Evolutionary conservation across 1,140 invertebrate species (phyloP).

Genomic region (Liolophura sinensis): DNA sequence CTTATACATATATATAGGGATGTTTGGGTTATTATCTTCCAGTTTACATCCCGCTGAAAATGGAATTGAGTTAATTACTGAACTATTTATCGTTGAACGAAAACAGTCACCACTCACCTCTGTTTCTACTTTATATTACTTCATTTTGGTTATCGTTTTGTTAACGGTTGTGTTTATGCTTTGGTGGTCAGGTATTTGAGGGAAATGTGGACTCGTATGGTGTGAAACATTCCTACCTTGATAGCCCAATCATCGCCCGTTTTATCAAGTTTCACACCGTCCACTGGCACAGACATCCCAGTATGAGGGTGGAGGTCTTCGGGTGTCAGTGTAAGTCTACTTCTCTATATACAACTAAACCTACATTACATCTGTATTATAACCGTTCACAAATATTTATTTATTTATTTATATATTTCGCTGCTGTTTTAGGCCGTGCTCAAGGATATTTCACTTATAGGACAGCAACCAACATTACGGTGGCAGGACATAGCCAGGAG

Average conservation of each 20-base stretch:
- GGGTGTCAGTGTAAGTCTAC: slow-evolving; percentile 65
- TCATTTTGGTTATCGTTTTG: neutral
- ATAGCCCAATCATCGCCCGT: slow-evolving; percentile 61
- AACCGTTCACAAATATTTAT: no score
- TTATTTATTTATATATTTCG: no score
- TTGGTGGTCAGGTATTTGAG: slow-evolving; percentile 58
- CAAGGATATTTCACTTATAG: no score
- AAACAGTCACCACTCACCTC: neutral
- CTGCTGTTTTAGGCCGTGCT: no score
- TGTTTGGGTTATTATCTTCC: no score
- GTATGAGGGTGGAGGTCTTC: slow-evolving; percentile 64
- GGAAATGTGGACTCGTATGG: slow-evolving; percentile 63
- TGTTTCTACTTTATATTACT: neutral
- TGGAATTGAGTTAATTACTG: neutral
- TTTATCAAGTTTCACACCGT: slow-evolving; percentile 65
- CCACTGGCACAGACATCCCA: slow-evolving; percentile 63
- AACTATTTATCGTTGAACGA: neutral
- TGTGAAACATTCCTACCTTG: slow-evolving; percentile 61
- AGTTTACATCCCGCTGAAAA: neutral
- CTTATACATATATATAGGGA: no score
- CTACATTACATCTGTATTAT: no score
- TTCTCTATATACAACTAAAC: no score
- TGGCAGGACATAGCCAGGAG: no score
- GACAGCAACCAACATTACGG: no score
- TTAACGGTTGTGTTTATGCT: no score